Conservation (phyloP, 2,797 vertebrate species). For the Gobio occitaniae region DNA sequence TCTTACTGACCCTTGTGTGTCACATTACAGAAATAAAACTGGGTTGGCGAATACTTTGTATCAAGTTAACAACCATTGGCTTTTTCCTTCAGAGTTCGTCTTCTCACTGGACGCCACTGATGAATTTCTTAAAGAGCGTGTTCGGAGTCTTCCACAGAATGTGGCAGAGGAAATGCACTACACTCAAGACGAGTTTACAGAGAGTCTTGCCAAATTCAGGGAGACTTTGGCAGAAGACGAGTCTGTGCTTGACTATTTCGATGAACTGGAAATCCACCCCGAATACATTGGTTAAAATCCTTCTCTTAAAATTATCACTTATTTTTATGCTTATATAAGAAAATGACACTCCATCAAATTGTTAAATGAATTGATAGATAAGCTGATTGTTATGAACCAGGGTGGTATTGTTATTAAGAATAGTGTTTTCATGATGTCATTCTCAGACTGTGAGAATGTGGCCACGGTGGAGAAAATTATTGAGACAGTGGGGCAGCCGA, state of each 20-base stretch:
- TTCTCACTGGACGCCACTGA: constrained; percentile 86
- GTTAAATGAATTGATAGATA: not conserved
- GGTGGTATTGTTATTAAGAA: not conserved
- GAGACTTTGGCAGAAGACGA: constrained; percentile 75
- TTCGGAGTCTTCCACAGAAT: constrained; percentile 82
- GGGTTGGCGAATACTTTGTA: not conserved
- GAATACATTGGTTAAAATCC: constrained; percentile 82
- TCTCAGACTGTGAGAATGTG: constrained; percentile 75
- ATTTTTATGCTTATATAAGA: not conserved
- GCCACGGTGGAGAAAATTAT: constrained; percentile 78
- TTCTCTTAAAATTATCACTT: not conserved
- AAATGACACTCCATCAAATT: not conserved
- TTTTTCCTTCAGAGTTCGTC: constrained; percentile 81
- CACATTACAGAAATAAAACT: not conserved
- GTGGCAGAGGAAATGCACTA: constrained; percentile 79
- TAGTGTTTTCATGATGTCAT: not conserved
- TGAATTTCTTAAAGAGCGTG: constrained; percentile 86
- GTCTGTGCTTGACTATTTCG: constrained; percentile 90
- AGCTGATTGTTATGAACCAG: not conserved
- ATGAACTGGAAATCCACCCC: constrained; percentile 90
- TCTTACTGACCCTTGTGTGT: not conserved
- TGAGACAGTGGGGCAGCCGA: constrained; percentile 80
- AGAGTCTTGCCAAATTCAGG: constrained; percentile 78
- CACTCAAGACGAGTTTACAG: constrained; percentile 75
- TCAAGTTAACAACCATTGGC: not conserved